Percentiles rank a stretch among this genome's conserved stretches.
Conservation (phyloP, 2,113 vertebrate species). For the Isurus oxyrinchus region DNA sequence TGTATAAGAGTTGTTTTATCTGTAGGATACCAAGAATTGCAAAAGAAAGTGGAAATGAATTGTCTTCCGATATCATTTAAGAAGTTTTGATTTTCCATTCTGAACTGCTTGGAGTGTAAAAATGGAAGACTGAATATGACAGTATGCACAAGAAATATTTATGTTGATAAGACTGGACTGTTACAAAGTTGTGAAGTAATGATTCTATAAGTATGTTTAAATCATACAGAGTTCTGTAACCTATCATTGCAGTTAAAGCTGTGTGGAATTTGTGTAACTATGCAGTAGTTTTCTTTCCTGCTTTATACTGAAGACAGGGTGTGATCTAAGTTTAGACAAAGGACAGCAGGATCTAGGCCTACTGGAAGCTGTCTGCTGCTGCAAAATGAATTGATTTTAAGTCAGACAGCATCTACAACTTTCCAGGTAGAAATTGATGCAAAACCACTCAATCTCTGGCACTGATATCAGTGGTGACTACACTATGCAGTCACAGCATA, state of each 20-base stretch:
- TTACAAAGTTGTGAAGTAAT: not conserved
- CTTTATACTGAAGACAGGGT: not conserved
- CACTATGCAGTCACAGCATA: not conserved
- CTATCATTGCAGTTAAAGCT: not conserved
- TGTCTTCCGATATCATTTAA: not conserved
- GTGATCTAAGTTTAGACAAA: not conserved
- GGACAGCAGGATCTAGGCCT: not conserved
- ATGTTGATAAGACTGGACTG: not conserved
- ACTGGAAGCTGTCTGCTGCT: not conserved
- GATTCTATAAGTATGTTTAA: not conserved
- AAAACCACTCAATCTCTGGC: not conserved
- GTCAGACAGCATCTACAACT: not conserved
- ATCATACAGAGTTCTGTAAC: not conserved
- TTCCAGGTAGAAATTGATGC: not conserved
- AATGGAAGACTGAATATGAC: not conserved
- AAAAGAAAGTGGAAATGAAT: not conserved
- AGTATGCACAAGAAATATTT: not conserved
- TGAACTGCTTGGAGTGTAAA: not conserved
- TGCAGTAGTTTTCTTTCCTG: not conserved
- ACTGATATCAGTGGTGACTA: not conserved
- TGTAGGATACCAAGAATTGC: not conserved
- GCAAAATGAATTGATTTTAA: not conserved
- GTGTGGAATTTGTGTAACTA: not conserved
- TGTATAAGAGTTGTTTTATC: not conserved
- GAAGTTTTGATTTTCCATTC: not conserved